Evolutionary conservation across 2,113 vertebrate species (phyloP).

Genomic region (Kryptolebias marmoratus): DNA sequence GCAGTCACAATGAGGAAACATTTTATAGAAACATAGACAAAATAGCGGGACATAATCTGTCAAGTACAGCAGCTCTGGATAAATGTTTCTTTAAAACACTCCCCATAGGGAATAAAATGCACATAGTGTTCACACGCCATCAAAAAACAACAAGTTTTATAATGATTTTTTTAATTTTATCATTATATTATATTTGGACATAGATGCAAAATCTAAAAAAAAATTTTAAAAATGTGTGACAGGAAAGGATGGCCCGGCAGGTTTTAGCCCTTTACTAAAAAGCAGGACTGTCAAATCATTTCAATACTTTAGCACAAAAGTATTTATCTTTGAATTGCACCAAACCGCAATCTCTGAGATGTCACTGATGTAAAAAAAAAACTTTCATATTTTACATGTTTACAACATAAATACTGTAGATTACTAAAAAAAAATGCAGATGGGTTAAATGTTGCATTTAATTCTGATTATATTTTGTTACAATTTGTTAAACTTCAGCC

Average conservation of each 20-base stretch:
- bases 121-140: neutral
- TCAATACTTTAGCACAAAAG: constrained; percentile 38
- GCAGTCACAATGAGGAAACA: no score
- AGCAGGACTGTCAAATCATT: constrained; percentile 39
- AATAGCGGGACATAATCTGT: neutral
- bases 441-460: constrained; percentile 17
- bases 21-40: no score
- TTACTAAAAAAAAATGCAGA: constrained; percentile 30
- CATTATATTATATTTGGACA: no score
- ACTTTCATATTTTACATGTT: constrained; percentile 56
- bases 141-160: no score
- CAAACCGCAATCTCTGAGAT: constrained; percentile 42
- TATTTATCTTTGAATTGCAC: constrained; percentile 40
- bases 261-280: neutral
- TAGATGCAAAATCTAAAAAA: no score
- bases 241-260: neutral
- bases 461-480: neutral
- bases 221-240: neutral
- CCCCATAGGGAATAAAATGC: neutral
- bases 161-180: no score
- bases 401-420: constrained; percentile 56
- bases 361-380: constrained; percentile 42
- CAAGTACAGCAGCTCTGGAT: neutral
- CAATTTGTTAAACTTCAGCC: constrained; percentile 8
- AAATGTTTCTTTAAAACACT: no score